Evolutionary conservation across 2,888 invertebrate genomes (phyloP).

Genomic region (Limnephilus rhombicus): DNA sequence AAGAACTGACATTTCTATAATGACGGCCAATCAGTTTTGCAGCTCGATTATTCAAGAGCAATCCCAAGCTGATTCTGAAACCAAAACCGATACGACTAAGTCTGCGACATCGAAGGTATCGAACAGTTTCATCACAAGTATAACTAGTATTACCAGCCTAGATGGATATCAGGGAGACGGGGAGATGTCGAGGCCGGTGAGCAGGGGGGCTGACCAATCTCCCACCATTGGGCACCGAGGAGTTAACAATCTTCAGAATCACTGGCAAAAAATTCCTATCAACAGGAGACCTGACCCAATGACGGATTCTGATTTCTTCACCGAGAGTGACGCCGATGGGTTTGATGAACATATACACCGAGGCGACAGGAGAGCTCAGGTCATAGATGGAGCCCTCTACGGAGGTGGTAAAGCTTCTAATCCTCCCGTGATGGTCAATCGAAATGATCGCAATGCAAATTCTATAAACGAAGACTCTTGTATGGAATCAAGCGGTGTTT

Average conservation of each 20-base stretch:
- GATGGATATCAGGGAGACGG: conserved; percentile 97
- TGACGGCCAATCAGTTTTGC: conserved; percentile 74
- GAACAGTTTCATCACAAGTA: conserved; percentile 90
- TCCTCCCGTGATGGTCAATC: conserved; percentile 77
- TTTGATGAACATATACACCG: conserved; percentile 85
- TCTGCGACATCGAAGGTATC: conserved; percentile 82
- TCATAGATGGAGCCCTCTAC: conserved; percentile 94
- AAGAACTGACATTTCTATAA: conserved; percentile 78
- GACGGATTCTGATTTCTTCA: conserved; percentile 95
- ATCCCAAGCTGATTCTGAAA: conserved; percentile 78
- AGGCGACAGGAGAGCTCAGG: conserved; percentile 87
- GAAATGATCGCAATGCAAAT: conserved; percentile 73
- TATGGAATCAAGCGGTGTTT: conserved; percentile 94
- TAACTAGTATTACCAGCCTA: conserved; percentile 93
- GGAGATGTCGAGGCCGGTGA: conserved; percentile 92
- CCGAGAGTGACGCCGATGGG: conserved; percentile 93
- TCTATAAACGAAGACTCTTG: conserved; percentile 81
- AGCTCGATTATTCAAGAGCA: conserved; percentile 75
- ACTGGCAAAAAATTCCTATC: conserved; percentile 80
- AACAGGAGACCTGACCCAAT: conserved; percentile 87
- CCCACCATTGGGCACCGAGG: conserved; percentile 78
- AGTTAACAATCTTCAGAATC: conserved; percentile 77
- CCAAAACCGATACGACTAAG: conserved; percentile 80
- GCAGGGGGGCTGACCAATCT: conserved; percentile 88
- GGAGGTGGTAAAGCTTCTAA: conserved; percentile 82